A percentile compares a stretch with the other conserved stretches of the same genome.
phyloP scores from a whole-genome alignment of 92 coral and sea anemone genomes.

The Chrysogorgia sp. region DNA sequence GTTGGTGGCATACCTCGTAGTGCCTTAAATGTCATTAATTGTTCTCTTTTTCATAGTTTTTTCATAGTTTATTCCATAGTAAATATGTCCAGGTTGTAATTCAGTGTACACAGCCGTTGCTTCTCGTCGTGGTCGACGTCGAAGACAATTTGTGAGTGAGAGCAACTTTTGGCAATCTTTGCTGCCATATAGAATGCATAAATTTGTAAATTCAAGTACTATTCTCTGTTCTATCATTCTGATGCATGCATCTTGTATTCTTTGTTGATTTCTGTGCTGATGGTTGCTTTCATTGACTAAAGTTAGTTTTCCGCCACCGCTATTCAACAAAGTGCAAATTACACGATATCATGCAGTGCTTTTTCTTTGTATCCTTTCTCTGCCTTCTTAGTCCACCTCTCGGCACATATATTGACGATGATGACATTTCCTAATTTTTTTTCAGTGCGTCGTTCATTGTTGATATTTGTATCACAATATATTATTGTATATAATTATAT shows the following conservation, averaged over 20 bases:
- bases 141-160: not conserved
- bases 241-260: not conserved
- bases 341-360: no score
- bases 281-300: not conserved
- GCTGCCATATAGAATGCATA: no score
- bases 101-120: not conserved
- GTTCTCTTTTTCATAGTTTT: no score
- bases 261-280: not conserved
- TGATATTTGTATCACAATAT: no score
- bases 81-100: slow-evolving; percentile 46
- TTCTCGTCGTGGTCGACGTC: not conserved
- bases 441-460: no score
- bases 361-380: no score
- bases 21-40: no score
- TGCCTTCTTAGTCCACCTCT: no score
- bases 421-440: no score
- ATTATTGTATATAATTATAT: no score
- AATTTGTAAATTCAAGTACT: not conserved
- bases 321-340: slow-evolving; percentile 19
- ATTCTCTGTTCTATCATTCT: slow-evolving; percentile 21
- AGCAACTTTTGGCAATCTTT: not conserved
- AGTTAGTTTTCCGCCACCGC: slow-evolving; percentile 11
- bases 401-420: no score
- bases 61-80: slow-evolving; percentile 48
- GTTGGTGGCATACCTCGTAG: no score